Evolutionary conservation across 2,113 vertebrate species (phyloP).

Genomic region (Dasyornis broadbenti): DNA sequence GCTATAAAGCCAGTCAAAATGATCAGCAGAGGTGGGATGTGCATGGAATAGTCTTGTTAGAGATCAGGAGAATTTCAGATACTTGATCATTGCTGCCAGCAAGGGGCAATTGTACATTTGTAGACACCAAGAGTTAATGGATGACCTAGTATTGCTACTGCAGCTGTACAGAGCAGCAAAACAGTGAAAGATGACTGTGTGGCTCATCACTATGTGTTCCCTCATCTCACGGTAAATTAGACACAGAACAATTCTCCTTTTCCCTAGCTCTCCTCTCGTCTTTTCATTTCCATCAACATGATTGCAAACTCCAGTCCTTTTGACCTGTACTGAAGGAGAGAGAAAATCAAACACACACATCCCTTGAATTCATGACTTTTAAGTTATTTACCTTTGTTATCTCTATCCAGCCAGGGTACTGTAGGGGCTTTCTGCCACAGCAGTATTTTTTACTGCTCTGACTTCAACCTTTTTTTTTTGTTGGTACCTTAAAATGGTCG

Average conservation of each 20-base stretch:
- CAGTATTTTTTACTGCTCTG: neutral
- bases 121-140: neutral
- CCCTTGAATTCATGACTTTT: neutral
- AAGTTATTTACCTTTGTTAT: constrained; percentile 16
- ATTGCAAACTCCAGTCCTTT: neutral
- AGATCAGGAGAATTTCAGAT: neutral
- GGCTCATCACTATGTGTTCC: neutral
- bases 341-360: neutral
- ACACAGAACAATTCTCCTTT: neutral
- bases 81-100: neutral
- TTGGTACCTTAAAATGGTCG: neutral
- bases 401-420: neutral
- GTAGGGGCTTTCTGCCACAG: neutral
- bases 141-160: neutral
- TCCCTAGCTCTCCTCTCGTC: neutral
- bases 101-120: neutral
- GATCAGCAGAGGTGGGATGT: neutral
- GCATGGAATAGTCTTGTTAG: neutral
- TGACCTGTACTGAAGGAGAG: neutral
- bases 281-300: neutral
- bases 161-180: neutral
- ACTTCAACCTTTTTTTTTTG: neutral
- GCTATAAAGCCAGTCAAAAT: neutral
- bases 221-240: neutral
- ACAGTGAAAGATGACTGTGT: neutral